These are phyloP conservation scores for Stramonita haemastoma DNA, from an alignment of 2,888 invertebrate genomes.

Conservation along the genomic window DNA sequence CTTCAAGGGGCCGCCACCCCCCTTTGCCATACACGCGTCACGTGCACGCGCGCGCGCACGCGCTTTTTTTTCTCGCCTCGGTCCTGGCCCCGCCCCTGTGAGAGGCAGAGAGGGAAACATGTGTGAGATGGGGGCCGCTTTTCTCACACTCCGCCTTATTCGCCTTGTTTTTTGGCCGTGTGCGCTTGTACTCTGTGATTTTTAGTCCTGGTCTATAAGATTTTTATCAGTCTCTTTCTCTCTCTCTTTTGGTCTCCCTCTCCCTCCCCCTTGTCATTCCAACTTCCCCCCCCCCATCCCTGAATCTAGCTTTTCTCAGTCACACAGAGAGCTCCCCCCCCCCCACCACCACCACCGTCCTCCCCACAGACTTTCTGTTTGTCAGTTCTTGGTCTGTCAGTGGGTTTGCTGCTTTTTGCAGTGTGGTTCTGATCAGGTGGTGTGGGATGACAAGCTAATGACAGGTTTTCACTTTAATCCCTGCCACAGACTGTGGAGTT, in stretches of 20 bases:
- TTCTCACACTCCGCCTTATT: constrained; percentile 38
- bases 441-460: constrained; percentile 37
- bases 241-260: too few relatives aligned
- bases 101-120: constrained; percentile 28
- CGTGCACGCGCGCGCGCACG: constrained; percentile 23
- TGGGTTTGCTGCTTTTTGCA: too few relatives aligned
- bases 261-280: too few relatives aligned
- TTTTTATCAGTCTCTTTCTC: not conserved
- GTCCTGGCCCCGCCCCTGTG: not conserved
- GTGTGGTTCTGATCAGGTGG: not conserved
- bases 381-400: too few relatives aligned
- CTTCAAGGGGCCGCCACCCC: not conserved
- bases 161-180: constrained; percentile 4
- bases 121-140: constrained; percentile 34
- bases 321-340: too few relatives aligned
- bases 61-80: constrained; percentile 4
- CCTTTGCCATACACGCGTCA: constrained; percentile 3
- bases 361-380: too few relatives aligned
- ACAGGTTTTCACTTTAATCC: constrained; percentile 34
- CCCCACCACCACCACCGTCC: too few relatives aligned
- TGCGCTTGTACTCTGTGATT: constrained; percentile 28
- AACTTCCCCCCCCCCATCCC: too few relatives aligned
- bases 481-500: not conserved
- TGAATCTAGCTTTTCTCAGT: too few relatives aligned
- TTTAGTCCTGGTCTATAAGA: constrained; percentile 3